These are phyloP conservation scores for Drosophila busckii DNA, from an alignment of 1,140 invertebrate species.

Conservation along the genomic window DNA sequence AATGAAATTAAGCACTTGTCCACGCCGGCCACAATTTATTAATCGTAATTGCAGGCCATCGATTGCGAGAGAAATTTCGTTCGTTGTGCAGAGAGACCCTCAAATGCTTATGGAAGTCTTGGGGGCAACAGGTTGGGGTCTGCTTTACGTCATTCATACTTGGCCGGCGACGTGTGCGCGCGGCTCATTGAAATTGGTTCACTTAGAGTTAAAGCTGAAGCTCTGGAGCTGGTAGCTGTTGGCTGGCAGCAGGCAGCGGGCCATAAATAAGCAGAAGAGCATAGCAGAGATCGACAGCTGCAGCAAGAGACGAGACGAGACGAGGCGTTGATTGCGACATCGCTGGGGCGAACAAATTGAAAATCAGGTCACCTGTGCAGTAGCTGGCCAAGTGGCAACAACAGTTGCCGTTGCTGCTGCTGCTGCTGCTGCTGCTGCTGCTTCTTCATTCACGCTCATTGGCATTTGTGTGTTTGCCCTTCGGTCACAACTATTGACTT, in stretches of 20 bases:
- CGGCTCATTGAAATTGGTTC: conserved; percentile 57
- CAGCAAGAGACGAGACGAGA: not conserved
- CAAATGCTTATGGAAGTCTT: conserved; percentile 15
- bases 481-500: conserved; percentile 36
- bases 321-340: conserved; percentile 33
- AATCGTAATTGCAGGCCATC: conserved; percentile 64
- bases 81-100: conserved; percentile 9
- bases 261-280: conserved; percentile 1
- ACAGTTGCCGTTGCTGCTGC: conserved; percentile 9
- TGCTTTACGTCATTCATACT: conserved; percentile 65
- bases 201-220: conserved; percentile 58
- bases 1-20: conserved; percentile 52
- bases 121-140: conserved; percentile 39
- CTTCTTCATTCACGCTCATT: conserved; percentile 18
- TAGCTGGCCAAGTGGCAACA: conserved; percentile 43
- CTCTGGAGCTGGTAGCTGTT: conserved; percentile 12
- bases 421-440: conserved; percentile 8
- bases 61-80: conserved; percentile 44
- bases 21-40: conserved; percentile 54
- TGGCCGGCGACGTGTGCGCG: conserved; percentile 16
- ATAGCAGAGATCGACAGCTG: conserved; percentile 13
- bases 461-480: conserved; percentile 63
- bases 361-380: conserved; percentile 68
- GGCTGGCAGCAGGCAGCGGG: not conserved
- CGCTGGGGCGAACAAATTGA: not conserved